These are phyloP conservation scores for Cuniculus paca DNA, from an alignment of 2,797 vertebrate genomes.

Conservation along the genomic window DNA sequence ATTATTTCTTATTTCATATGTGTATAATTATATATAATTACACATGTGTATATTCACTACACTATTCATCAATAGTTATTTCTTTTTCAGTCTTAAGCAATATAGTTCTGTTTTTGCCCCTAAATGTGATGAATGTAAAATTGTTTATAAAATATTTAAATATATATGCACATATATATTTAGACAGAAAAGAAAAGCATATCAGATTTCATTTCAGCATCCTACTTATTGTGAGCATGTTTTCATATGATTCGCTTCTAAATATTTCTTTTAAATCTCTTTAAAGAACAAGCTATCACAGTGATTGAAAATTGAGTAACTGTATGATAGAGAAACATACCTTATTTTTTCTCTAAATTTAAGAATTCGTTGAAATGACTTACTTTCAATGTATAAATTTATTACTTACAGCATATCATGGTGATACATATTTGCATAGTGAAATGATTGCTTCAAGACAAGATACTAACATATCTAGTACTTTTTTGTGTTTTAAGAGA, in stretches of 20 bases:
- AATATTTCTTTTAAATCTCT: background rate
- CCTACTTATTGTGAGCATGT: background rate
- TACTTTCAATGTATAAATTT: background rate
- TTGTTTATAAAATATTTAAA: background rate
- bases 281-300: background rate
- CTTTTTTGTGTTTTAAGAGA: too few relatives aligned
- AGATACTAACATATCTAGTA: background rate
- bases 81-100: background rate
- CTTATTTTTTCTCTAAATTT: background rate
- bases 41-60: background rate
- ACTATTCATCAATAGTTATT: background rate
- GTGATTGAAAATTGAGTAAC: background rate
- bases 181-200: background rate
- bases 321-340: background rate
- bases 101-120: background rate
- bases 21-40: background rate
- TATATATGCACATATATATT: background rate
- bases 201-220: background rate
- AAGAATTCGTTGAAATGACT: background rate
- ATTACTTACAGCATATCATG: background rate
- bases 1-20: background rate
- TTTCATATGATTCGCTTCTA: background rate
- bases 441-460: background rate
- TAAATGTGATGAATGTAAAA: background rate
- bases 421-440: background rate